Evolutionary conservation across 2,797 vertebrate genomes (phyloP).

Genomic region (Columba guinea): DNA sequence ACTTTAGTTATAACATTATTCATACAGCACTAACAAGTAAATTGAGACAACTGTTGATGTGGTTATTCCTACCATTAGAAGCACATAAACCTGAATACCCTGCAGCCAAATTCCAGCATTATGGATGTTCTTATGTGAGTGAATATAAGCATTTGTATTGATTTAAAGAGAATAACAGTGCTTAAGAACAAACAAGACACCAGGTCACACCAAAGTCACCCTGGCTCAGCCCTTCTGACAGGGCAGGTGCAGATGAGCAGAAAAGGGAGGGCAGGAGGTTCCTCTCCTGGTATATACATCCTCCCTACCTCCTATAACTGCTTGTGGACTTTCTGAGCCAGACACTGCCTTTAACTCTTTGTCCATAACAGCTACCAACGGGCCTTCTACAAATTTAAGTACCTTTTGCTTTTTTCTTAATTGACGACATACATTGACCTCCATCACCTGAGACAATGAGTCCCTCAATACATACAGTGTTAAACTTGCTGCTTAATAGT

Average conservation of each 20-base stretch:
- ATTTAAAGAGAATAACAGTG: neutral
- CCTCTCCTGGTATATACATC: neutral
- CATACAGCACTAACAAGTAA: accelerated
- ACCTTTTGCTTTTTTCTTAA: neutral
- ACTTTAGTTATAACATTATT: neutral
- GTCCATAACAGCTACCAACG: accelerated
- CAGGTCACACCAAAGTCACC: neutral
- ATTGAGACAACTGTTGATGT: neutral
- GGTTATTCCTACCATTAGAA: neutral
- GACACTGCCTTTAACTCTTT: neutral
- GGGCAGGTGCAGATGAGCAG: no score
- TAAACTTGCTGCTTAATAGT: neutral
- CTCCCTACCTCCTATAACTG: neutral
- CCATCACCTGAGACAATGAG: neutral
- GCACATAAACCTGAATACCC: neutral
- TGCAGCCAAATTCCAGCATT: neutral
- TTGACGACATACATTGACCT: neutral
- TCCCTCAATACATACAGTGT: accelerated
- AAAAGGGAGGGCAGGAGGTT: neutral
- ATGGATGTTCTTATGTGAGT: neutral
- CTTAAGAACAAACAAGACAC: neutral
- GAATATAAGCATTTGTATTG: neutral
- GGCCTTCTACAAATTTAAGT: neutral
- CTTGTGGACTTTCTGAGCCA: neutral
- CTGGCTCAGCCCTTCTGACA: neutral